These are phyloP conservation scores for Adela reaumurella DNA, from an alignment of 2,888 invertebrate species.

Conservation along the genomic window DNA sequence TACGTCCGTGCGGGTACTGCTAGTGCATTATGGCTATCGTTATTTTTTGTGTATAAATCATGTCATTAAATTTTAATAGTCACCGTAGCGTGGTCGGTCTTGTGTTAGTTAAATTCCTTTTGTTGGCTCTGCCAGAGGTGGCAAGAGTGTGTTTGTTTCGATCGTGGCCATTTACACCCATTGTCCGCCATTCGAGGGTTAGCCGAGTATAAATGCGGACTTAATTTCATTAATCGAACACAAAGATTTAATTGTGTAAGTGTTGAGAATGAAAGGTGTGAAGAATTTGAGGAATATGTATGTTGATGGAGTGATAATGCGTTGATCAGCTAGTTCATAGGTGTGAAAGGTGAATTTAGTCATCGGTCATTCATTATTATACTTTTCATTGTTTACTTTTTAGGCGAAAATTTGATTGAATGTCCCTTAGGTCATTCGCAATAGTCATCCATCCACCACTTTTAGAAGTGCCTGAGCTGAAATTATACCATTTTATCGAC, in stretches of 20 bases:
- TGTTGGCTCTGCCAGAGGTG: slow-evolving; percentile 37
- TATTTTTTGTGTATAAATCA: slow-evolving; percentile 49
- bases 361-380: too few relatives aligned
- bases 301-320: background rate
- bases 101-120: slow-evolving; percentile 45
- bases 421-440: too few relatives aligned
- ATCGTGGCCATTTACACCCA: slow-evolving; percentile 51
- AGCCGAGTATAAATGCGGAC: slow-evolving; percentile 50
- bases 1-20: background rate
- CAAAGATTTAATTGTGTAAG: slow-evolving; percentile 16
- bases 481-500: too few relatives aligned
- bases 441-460: too few relatives aligned
- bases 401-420: too few relatives aligned
- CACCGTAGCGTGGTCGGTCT: slow-evolving; percentile 34
- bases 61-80: slow-evolving; percentile 58
- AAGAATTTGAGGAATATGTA: background rate
- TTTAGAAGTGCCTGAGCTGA: too few relatives aligned
- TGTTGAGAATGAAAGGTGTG: background rate
- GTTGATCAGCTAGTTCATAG: background rate
- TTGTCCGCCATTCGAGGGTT: slow-evolving; percentile 40
- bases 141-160: slow-evolving; percentile 27
- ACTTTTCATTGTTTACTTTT: too few relatives aligned
- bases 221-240: slow-evolving; percentile 55
- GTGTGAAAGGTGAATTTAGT: too few relatives aligned
- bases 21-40: background rate